Evolutionary conservation across 2,888 invertebrate species (phyloP).

Genomic region (Andrena bicolor): DNA sequence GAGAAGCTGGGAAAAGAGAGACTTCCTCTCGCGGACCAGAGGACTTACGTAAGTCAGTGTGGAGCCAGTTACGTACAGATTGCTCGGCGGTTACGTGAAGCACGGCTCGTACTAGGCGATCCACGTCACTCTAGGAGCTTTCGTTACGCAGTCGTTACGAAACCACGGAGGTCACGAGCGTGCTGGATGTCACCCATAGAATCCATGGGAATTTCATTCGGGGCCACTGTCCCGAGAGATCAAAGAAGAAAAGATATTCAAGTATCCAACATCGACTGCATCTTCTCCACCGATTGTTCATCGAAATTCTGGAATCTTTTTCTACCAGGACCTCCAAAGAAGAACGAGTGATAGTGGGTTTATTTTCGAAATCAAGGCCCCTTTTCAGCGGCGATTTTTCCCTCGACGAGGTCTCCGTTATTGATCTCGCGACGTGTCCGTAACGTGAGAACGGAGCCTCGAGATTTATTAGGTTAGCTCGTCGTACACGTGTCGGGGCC

Average conservation of each 20-base stretch:
- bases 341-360: background rate
- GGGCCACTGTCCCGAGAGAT: too few species aligned
- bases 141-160: conserved; percentile 59
- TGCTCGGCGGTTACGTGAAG: conserved; percentile 35
- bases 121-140: conserved; percentile 43
- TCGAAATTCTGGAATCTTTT: too few species aligned
- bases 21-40: conserved; percentile 24
- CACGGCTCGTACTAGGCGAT: conserved; percentile 36
- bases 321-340: background rate
- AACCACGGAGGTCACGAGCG: conserved; percentile 58
- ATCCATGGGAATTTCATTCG: background rate
- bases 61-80: conserved; percentile 47
- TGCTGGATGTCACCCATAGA: conserved; percentile 6
- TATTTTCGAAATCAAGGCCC: conserved; percentile 22
- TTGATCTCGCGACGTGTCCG: conserved; percentile 64
- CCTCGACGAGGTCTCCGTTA: conserved; percentile 32
- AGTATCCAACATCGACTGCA: too few species aligned
- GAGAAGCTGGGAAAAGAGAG: background rate
- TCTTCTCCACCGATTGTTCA: too few species aligned
- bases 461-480: conserved; percentile 75
- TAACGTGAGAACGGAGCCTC: conserved; percentile 70
- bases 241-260: too few species aligned
- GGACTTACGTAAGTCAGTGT: conserved; percentile 34
- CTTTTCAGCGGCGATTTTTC: conserved; percentile 5
- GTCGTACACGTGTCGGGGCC: conserved; percentile 66